Evolutionary conservation across 2,797 vertebrate species (phyloP), one percentile per base, ranked within the genome.

Genomic region (Varecia variegata): DNA sequence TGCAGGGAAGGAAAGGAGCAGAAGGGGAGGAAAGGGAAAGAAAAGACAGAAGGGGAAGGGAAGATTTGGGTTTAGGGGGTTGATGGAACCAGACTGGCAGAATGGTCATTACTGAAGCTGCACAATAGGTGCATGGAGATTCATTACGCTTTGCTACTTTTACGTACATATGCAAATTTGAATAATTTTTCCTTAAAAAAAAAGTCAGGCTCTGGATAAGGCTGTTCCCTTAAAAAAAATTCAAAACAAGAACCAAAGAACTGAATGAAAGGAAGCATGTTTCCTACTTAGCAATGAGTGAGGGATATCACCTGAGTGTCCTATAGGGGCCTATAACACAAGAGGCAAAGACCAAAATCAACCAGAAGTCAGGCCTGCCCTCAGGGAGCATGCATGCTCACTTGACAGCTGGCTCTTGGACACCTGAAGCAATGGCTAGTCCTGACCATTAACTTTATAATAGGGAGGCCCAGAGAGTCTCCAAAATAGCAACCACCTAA

Each of bases 401-500:
- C 84, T 43, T n/a, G 11, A 15, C 38, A 62, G 52, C n/a, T 23
- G 12, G 35, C 43, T 65, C 82, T 43, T 1, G 2, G 35, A 35
- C 21, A 38, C 45, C 80, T 73, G 40, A 43, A 83, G 40, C 32
- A 52, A 58, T 0, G 60, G 74, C 62, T 47, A 2, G n/a, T 40
- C 74, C 25, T 54, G 14, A 82, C n/a, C 23, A 74, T 67, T 38
- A 43, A 67, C 70, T 74, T 77, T 27, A 10, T 52, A 84, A 93
- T 11, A 81, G 68, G 60, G 23, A 65, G 43, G 11, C 54, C 40
- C 40, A 60, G 27, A 35, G 0, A 76, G 23, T 77, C 80, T 82
- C 52, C 90, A 95, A 88, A 95, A 89, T 2, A 93, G 71, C 62
- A 95, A 38, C 54, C 84, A 96, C 47, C 62, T 52, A 92, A 96